phyloP scores from a whole-genome alignment of 2,888 invertebrate genomes.

The Gari tellinella region DNA sequence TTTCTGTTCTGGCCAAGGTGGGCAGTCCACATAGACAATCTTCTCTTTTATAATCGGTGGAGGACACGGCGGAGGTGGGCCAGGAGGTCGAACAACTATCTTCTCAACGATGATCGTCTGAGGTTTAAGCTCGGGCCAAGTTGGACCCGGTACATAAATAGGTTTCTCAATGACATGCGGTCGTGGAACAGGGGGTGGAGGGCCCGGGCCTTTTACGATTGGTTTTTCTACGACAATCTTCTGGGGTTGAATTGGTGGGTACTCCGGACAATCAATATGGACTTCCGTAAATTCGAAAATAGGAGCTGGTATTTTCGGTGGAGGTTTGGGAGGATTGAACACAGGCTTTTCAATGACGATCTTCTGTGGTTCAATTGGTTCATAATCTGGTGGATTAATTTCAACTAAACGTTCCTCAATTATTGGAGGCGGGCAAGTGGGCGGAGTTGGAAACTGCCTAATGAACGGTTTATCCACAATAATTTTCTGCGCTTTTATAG shows the following conservation, averaged over 20 bases:
- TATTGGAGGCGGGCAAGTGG: slow-evolving; percentile 38
- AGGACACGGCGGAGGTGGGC: slow-evolving; percentile 49
- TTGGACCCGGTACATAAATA: slow-evolving; percentile 25
- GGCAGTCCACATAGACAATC: slow-evolving; percentile 45
- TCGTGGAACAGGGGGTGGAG: slow-evolving; percentile 37
- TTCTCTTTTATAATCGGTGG: slow-evolving; percentile 53
- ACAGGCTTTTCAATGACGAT: slow-evolving; percentile 47
- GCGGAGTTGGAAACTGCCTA: slow-evolving; percentile 16
- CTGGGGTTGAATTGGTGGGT: slow-evolving; percentile 34
- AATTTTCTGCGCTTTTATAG: slow-evolving; percentile 36
- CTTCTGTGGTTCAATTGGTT: slow-evolving; percentile 36
- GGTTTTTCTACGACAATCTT: slow-evolving; percentile 51
- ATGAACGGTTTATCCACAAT: slow-evolving; percentile 43
- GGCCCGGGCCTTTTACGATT: slow-evolving; percentile 36
- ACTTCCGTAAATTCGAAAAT: slow-evolving; percentile 40
- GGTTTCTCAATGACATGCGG: slow-evolving; percentile 46
- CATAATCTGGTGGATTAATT: slow-evolving; percentile 44
- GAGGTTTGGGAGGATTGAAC: slow-evolving; percentile 41
- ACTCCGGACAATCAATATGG: slow-evolving; percentile 42
- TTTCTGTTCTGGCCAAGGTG: slow-evolving; percentile 51
- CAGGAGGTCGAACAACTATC: slow-evolving; percentile 38
- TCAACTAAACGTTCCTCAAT: slow-evolving; percentile 24
- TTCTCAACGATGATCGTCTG: slow-evolving; percentile 52
- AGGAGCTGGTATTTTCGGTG: slow-evolving; percentile 38
- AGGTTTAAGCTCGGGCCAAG: slow-evolving; percentile 44